These are phyloP conservation scores for Malurus elegans DNA, from an alignment of 2,113 vertebrate species.

Conservation along the genomic window DNA sequence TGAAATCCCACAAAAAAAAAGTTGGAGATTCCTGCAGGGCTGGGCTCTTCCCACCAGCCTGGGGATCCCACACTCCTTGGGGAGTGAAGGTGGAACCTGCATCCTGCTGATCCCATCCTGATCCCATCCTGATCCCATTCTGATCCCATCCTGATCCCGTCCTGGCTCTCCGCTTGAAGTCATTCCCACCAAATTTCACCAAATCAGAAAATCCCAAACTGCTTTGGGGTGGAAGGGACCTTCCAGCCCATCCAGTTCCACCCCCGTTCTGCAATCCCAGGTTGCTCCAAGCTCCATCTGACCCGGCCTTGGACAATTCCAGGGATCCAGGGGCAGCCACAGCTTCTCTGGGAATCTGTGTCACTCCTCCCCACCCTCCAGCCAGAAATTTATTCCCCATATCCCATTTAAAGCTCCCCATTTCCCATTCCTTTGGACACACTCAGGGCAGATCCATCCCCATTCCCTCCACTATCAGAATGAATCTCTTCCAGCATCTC, in stretches of 20 bases:
- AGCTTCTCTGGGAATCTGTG: background rate
- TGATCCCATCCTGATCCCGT: background rate
- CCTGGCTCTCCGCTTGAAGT: background rate
- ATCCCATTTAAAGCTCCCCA: background rate
- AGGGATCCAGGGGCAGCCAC: background rate
- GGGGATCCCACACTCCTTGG: background rate
- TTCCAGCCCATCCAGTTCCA: background rate
- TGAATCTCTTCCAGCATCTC: background rate
- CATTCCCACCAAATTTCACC: background rate
- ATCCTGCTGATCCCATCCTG: background rate
- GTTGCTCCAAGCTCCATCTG: background rate
- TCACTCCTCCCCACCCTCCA: background rate
- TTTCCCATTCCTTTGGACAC: background rate
- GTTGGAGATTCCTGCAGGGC: background rate
- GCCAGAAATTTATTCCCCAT: background rate
- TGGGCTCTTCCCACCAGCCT: background rate
- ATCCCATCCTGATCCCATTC: too few relatives aligned
- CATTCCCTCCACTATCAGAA: background rate
- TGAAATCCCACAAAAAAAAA: background rate
- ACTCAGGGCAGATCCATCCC: background rate
- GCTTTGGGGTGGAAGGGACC: background rate
- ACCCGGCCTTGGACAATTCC: background rate
- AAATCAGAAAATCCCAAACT: background rate
- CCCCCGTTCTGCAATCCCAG: background rate
- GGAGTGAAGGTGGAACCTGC: background rate